A percentile compares a stretch with the other conserved stretches of the same genome.
Conservation (phyloP, 2,113 vertebrate species). For the Tupaia tana region DNA sequence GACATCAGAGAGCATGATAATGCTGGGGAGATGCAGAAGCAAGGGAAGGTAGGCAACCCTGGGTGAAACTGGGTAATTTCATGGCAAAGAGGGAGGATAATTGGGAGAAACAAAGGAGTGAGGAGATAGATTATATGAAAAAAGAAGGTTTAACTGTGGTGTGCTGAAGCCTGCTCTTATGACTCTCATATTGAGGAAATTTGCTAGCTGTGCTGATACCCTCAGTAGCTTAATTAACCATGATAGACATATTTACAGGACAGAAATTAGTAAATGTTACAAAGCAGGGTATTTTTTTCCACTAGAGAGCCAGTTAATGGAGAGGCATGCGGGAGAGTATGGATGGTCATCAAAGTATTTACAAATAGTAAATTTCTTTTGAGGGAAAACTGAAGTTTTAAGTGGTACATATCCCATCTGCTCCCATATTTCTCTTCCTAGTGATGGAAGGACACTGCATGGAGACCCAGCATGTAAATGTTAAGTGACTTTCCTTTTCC, state of each 20-base stretch:
- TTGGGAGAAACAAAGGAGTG: too few species aligned
- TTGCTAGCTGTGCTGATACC: not conserved
- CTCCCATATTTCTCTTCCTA: not conserved
- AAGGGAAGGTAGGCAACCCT: not conserved
- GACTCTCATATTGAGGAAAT: not conserved
- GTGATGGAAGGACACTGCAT: too few species aligned
- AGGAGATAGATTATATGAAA: not conserved
- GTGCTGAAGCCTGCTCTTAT: not conserved
- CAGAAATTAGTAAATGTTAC: conserved; percentile 4
- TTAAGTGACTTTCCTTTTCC: not conserved
- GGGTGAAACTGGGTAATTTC: not conserved
- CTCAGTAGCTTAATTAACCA: not conserved
- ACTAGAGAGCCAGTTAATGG: not conserved
- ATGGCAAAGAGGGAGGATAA: not conserved
- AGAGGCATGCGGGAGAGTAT: not conserved
- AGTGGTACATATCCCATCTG: not conserved
- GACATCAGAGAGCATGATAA: not conserved
- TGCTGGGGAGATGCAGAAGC: not conserved
- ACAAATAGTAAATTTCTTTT: not conserved
- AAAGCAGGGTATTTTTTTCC: not conserved
- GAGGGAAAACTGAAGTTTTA: not conserved
- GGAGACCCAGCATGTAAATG: not conserved
- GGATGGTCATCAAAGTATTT: not conserved
- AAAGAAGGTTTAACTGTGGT: not conserved
- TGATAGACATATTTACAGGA: not conserved